Evolutionary conservation across 1,140 invertebrate species (phyloP), one percentile per base, ranked within the genome.

Genomic region (Drosophila seguyi): DNA sequence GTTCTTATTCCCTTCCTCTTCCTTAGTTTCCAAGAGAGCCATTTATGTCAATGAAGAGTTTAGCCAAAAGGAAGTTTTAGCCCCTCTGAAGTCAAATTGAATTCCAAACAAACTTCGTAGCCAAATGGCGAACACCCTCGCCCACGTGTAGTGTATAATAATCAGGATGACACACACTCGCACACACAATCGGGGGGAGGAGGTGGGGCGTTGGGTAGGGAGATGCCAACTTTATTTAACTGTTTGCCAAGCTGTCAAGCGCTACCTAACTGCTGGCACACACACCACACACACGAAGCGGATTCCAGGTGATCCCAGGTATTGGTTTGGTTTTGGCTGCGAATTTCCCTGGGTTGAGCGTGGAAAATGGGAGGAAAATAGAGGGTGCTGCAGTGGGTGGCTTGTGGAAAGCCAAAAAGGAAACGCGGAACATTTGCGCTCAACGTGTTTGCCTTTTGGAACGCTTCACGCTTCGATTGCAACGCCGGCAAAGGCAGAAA

Each of bases 191-290:
- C 18, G n/a, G n/a, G n/a, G 18, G 58, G 29, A 20, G 41, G 76
- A 36, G 18, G 13, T 10, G 3, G 38, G 18, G 31, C 14, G 31
- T 47, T 47, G 29, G 41, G 44, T 16, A 25, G 67, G 31, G 38
- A 50, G 44, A 72, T 72, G 84, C 84, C 84, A 87, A 87, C 84
- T 87, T 88, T 87, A 87, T 87, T 87, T 87, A 87, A 88, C 84
- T 87, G 84, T 87, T 87, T 87, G 84, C 84, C 80, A 84, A 87
- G 80, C 84, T 88, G 84, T 88, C 84, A 88, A 87, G 84, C 84
- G 80, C 67, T 84, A 84, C 80, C 84, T 88, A 88, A 88, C 84
- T 83, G 84, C 80, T 62, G 62, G 14, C 63, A 73, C 56, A 66
- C 63, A 56, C 48, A 55, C 68, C 48, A 55, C 68, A 56, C 59